These are phyloP conservation scores for Neogale vison DNA, from an alignment of 2,113 vertebrate genomes.

Conservation along the genomic window DNA sequence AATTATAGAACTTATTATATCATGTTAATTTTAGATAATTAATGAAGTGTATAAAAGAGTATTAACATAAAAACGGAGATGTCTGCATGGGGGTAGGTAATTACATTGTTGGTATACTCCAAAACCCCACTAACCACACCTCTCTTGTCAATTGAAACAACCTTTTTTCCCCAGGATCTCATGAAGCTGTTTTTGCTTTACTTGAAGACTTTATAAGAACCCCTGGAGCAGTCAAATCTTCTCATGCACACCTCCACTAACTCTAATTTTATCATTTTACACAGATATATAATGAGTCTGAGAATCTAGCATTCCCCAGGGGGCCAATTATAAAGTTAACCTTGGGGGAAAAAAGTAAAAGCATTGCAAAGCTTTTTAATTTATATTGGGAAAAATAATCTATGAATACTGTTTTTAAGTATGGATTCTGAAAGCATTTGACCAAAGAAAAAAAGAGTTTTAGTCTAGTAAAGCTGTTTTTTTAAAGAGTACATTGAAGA, in stretches of 20 bases:
- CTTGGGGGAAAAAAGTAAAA: background rate
- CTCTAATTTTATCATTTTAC: slow-evolving; percentile 18
- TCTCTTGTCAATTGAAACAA: background rate
- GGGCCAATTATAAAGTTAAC: slow-evolving; percentile 33
- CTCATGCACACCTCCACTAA: background rate
- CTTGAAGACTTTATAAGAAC: background rate
- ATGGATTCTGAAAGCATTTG: background rate
- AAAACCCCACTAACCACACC: background rate
- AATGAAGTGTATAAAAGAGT: background rate
- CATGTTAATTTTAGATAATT: background rate
- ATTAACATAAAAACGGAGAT: background rate
- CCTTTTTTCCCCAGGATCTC: background rate
- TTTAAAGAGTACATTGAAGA: background rate
- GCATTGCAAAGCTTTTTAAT: background rate
- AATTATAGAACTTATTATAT: background rate
- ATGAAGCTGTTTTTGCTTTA: background rate
- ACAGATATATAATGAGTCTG: background rate
- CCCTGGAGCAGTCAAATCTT: background rate
- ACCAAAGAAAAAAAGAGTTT: background rate
- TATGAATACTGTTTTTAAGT: background rate
- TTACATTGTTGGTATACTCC: background rate
- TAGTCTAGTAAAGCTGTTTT: background rate
- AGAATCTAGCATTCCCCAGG: background rate
- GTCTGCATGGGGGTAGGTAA: accelerated
- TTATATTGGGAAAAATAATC: background rate